These are phyloP conservation scores for Prorops nasuta DNA, from an alignment of 1,140 invertebrate species.

Conservation along the genomic window DNA sequence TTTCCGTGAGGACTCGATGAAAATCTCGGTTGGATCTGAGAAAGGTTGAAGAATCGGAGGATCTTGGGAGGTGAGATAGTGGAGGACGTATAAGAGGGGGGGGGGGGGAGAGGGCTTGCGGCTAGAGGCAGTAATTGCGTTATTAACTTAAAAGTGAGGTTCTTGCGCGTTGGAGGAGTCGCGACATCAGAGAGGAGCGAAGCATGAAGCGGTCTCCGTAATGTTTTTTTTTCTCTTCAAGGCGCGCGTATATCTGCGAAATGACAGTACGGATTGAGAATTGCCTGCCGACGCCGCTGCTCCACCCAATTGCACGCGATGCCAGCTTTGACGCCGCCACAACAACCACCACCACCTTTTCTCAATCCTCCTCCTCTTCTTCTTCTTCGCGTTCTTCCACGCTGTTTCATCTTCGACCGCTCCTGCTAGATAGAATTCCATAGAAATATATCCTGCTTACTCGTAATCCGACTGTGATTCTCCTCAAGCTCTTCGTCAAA, in stretches of 20 bases:
- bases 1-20: too few species aligned
- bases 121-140: constrained; percentile 44
- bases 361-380: too few species aligned
- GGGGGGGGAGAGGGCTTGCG: constrained; percentile 19
- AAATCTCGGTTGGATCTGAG: neutral
- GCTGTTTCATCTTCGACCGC: too few species aligned
- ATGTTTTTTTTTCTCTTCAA: neutral
- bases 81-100: constrained; percentile 3
- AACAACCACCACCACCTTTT: too few species aligned
- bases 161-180: constrained; percentile 17
- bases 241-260: constrained; percentile 11
- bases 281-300: constrained; percentile 11
- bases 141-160: constrained; percentile 51
- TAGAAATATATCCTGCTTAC: too few species aligned
- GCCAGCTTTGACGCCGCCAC: too few species aligned
- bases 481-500: too few species aligned
- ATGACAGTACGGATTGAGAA: constrained; percentile 20
- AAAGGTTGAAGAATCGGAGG: neutral
- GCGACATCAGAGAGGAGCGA: constrained; percentile 39
- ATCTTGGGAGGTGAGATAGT: neutral
- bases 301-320: constrained; percentile 22
- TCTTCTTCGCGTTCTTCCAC: too few species aligned
- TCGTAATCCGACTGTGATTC: too few species aligned
- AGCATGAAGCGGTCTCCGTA: too few species aligned
- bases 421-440: too few species aligned